Base-by-base conservation (phyloP, 2,113 vertebrate genomes). In the Gadus macrocephalus region DNA sequence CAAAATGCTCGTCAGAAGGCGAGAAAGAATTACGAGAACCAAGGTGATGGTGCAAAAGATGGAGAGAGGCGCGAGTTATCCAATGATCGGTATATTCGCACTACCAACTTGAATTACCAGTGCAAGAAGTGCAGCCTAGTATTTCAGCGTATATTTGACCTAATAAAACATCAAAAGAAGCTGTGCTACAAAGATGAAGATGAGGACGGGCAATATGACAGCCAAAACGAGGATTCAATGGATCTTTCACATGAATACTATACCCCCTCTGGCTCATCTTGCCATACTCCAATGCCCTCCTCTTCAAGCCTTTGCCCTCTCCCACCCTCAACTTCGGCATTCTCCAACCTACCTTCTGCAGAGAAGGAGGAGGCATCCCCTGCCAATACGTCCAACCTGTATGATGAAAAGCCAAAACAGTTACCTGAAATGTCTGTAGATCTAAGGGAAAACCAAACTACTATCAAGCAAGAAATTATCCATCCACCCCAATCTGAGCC, bases 161-260 rank as follows among this genome's bases (percentile, higher is more conserved):
- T 99, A 73, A 98, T 99, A 89, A 98, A 98, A 87, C 97, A 99
- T 86, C 97, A 99, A 92, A 99, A 99, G 87, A 99, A 98, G 89
- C 92, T 98, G 84, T 99, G 97, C 87, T 99, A 98, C 88, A 99
- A 98, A 91, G 97, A 98, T 77, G 97, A 99, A 88, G 97, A 99
- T 73, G 97, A 99, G 70, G 97, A 99, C 35, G 94, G 95, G 73
- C 96, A 98, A 77, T 96, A 98, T 61, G 96, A 99, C 85, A 98
- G 97, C 88, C 96, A 98, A 87, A 98, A 98, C 3, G 97, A 98
- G 81, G 97, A 99, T 85, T 98, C 96, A 58, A 81, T 96, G 90
- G 97, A 99, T 85, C 92, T 95, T 75, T 93, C 94, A 70, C 78
- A 91, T 79, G 97, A 99, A 83, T 92, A 95, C 82, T 92, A 96